These are phyloP conservation scores for Drosophila ohnishii DNA, from an alignment of 1,140 invertebrate species.

Conservation along the genomic window DNA sequence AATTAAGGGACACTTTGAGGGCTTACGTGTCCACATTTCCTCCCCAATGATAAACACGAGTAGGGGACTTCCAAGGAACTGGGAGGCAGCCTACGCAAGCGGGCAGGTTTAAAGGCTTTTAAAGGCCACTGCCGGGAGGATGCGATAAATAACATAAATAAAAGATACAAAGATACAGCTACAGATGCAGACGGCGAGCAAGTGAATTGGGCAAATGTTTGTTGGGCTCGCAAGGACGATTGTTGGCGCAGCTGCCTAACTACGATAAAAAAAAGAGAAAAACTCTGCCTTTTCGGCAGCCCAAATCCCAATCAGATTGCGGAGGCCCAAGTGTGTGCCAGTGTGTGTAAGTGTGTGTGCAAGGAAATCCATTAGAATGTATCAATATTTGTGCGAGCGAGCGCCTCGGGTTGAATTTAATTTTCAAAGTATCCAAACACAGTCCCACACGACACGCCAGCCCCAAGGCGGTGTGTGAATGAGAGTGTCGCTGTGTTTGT, in stretches of 20 bases:
- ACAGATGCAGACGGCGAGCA: slow-evolving; percentile 27
- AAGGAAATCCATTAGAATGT: slow-evolving; percentile 79
- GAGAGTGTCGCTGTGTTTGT: slow-evolving; percentile 2
- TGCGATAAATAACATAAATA: slow-evolving; percentile 80
- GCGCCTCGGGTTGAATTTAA: slow-evolving; percentile 75
- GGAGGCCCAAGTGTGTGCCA: slow-evolving; percentile 13
- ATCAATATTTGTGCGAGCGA: slow-evolving; percentile 78
- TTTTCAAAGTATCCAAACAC: slow-evolving; percentile 70
- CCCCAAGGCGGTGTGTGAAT: slow-evolving; percentile 1
- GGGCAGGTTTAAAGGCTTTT: slow-evolving; percentile 68
- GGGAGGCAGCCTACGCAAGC: slow-evolving; percentile 14
- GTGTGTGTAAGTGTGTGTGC: slow-evolving; percentile 27
- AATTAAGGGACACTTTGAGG: slow-evolving; percentile 68
- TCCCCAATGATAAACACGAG: slow-evolving; percentile 53
- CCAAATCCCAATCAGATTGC: slow-evolving; percentile 45
- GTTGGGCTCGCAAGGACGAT: slow-evolving; percentile 62
- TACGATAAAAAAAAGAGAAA: slow-evolving; percentile 63
- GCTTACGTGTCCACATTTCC: slow-evolving; percentile 45
- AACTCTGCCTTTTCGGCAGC: slow-evolving; percentile 56
- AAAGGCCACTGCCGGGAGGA: slow-evolving; percentile 46
- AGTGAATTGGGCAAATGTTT: slow-evolving; percentile 72
- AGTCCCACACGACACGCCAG: slow-evolving; percentile 20
- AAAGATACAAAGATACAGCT: slow-evolving; percentile 56
- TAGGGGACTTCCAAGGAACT: slow-evolving; percentile 13
- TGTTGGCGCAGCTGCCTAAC: slow-evolving; percentile 74